Base-by-base conservation (phyloP, 2,888 invertebrate species). In the Selenia dentaria region DNA sequence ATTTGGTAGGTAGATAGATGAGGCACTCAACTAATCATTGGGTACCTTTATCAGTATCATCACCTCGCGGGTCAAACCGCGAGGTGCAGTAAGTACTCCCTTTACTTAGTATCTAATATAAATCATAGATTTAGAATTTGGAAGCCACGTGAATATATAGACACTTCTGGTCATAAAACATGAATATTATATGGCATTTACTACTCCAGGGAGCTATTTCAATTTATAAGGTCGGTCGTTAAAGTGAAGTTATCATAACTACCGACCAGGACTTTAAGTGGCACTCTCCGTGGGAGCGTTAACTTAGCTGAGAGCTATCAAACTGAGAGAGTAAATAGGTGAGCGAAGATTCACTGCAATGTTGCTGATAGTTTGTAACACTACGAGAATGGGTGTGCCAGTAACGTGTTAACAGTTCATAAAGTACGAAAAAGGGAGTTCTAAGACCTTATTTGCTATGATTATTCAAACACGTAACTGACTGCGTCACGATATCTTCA, bases 171-270 rank as follows among this genome's bases (percentile, higher is more conserved):
- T 16, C 28, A 38, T 48, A 48, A 48, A 48, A 32, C 25, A 41
- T 44, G 32, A 49, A 49, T 49, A 44, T 39, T 44, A 35, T 45
- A 50, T 34, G 33, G 45, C 45, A 41, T 51, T 49, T 53, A 51
- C 44, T 41, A 50, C 53, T 39, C 43, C 14, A 31, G 38, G 37
- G 45, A 46, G 43, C 45, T 37, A 52, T 54, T 51, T 43, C 51
- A 45, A 51, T 56, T 57, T 61, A 57, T 57, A 54, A 52, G 51
- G 49, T 48, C 37, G 33, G 29, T 47, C 51, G 55, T 55, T 56
- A 54, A 53, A 50, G 40, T 37, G 48, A 51, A 59, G 53, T 56
- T 60, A 61, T 61, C 56, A 56, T 60, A 62, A 56, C 59, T 46
- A 48, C 44, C 45, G 36, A 40, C 33, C 46, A 33, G 47, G 38